Evolutionary conservation across 2,888 invertebrate genomes (phyloP).

Genomic region (Pammene fasciana): DNA sequence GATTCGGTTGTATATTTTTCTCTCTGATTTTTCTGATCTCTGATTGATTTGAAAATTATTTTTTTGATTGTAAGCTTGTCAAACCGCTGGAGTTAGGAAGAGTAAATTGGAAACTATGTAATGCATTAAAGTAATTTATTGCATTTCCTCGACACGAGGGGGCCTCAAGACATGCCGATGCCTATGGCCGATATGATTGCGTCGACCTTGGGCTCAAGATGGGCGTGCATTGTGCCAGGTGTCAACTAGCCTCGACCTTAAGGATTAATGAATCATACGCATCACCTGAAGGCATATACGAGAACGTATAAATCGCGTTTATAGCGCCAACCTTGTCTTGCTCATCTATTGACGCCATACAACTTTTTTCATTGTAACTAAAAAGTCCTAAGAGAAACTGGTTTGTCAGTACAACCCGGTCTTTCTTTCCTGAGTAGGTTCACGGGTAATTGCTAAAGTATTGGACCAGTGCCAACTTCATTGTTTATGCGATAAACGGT

Average conservation of each 20-base stretch:
- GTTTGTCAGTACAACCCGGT: neutral
- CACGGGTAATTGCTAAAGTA: slow-evolving; percentile 54
- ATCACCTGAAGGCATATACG: slow-evolving; percentile 22
- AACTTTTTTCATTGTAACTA: slow-evolving; percentile 8
- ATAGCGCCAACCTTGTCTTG: slow-evolving; percentile 61
- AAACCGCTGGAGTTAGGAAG: no score
- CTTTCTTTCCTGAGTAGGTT: neutral
- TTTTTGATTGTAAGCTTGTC: no score
- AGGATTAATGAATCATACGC: slow-evolving; percentile 21
- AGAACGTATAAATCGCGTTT: slow-evolving; percentile 47
- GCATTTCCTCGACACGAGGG: no score
- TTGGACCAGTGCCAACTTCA: slow-evolving; percentile 66
- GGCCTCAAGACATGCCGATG: no score
- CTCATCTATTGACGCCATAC: slow-evolving; percentile 50
- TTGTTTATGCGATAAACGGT: slow-evolving; percentile 62
- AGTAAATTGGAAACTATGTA: no score
- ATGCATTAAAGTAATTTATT: no score
- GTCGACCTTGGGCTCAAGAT: slow-evolving; percentile 8
- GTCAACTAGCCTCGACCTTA: slow-evolving; percentile 28
- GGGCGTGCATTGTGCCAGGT: slow-evolving; percentile 14
- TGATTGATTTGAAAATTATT: no score
- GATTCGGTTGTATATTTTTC: no score
- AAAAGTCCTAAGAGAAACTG: neutral
- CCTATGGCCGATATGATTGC: neutral
- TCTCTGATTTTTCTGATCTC: no score